phyloP scores from a whole-genome alignment of 2,113 vertebrate species.

The Triplophysa dalaica region DNA sequence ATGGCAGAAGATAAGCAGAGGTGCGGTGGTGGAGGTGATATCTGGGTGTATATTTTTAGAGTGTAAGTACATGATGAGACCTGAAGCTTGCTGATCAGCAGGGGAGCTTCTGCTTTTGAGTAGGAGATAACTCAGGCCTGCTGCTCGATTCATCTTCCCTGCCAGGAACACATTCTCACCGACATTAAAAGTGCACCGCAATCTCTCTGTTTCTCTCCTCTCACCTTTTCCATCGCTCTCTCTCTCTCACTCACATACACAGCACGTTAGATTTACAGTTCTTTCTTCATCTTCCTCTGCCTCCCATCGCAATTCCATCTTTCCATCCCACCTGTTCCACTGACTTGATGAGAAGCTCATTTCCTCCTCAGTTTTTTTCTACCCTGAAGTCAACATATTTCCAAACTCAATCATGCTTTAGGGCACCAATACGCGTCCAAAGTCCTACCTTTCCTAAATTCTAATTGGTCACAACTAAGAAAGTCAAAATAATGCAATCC shows the following conservation, averaged over 20 bases:
- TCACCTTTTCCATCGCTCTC: background rate
- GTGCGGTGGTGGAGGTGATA: background rate
- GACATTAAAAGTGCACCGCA: slow-evolving; percentile 42
- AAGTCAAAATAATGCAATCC: too few species aligned
- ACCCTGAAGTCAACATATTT: background rate
- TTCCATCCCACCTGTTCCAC: slow-evolving; percentile 4
- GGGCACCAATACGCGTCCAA: too few species aligned
- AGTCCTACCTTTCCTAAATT: too few species aligned
- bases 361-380: background rate
- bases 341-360: background rate
- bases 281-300: background rate
- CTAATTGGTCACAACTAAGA: too few species aligned
- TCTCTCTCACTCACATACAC: background rate
- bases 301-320: slow-evolving; percentile 22
- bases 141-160: slow-evolving; percentile 50
- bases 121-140: slow-evolving; percentile 46
- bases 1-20: slow-evolving; percentile 6
- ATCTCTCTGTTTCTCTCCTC: background rate
- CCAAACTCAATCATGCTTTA: background rate
- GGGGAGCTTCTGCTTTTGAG: slow-evolving; percentile 45
- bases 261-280: slow-evolving; percentile 1
- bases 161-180: slow-evolving; percentile 17
- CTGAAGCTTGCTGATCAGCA: slow-evolving; percentile 42
- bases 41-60: slow-evolving; percentile 49
- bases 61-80: slow-evolving; percentile 37